Conservation (phyloP, 2,888 invertebrate genomes). For the Ischnus inquisitorius region DNA sequence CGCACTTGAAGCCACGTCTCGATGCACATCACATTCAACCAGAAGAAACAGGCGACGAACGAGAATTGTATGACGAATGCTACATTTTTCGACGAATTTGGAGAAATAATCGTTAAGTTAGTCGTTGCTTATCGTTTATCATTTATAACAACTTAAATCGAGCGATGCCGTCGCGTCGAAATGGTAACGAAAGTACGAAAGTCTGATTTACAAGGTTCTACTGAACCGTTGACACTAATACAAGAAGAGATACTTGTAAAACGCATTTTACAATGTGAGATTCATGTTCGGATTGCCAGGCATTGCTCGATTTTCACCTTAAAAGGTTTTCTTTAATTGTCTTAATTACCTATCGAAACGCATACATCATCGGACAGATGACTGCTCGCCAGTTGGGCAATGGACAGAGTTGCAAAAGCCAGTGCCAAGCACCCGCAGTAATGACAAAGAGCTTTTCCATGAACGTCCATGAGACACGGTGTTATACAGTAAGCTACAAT, state of each 20-base stretch:
- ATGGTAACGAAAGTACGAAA: no score
- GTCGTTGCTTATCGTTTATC: conserved; percentile 41
- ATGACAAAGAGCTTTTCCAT: conserved; percentile 87
- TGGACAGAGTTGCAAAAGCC: conserved; percentile 87
- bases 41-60: conserved; percentile 89
- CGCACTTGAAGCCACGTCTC: conserved; percentile 88
- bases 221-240: no score
- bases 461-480: conserved; percentile 87
- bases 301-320: neutral
- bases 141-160: no score
- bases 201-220: no score
- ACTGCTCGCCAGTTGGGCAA: conserved; percentile 87
- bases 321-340: conserved; percentile 22
- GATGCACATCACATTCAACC: conserved; percentile 90
- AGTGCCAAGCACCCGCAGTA: conserved; percentile 87
- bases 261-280: neutral
- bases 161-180: no score
- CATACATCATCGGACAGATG: conserved; percentile 86
- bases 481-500: conserved; percentile 85
- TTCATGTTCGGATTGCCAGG: neutral
- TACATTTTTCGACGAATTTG: conserved; percentile 79
- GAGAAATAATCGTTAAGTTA: neutral
- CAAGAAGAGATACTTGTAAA: neutral
- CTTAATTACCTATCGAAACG: conserved; percentile 84
- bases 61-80: conserved; percentile 89